These are phyloP conservation scores for Phataginus tricuspis DNA, from an alignment of 2,797 vertebrate species.

Conservation along the genomic window DNA sequence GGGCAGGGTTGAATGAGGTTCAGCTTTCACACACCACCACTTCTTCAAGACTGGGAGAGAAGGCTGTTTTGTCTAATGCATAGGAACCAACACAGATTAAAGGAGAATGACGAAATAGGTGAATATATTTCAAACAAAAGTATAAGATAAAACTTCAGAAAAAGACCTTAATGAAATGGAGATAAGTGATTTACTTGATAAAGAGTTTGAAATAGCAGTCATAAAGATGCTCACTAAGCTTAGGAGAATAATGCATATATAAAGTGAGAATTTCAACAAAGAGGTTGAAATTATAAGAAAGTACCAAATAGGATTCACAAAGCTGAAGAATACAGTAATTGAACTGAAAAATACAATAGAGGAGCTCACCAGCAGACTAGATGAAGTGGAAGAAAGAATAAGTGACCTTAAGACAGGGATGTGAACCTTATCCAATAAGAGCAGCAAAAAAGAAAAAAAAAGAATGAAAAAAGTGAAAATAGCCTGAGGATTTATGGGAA, in stretches of 20 bases:
- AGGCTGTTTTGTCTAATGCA: not conserved
- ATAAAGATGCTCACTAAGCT: not conserved
- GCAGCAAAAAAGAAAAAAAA: not conserved
- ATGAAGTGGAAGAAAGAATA: not conserved
- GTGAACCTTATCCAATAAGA: not conserved
- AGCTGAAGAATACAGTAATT: not conserved
- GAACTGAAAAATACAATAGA: not conserved
- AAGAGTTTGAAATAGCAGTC: not conserved
- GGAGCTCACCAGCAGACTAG: not conserved
- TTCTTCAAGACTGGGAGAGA: not conserved
- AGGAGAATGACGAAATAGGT: not conserved
- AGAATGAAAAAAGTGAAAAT: not conserved
- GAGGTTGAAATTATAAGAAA: not conserved
- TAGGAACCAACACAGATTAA: not conserved
- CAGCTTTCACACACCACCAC: not conserved
- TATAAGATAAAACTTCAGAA: not conserved
- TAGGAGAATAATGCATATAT: not conserved
- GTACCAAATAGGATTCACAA: not conserved
- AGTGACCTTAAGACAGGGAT: not conserved
- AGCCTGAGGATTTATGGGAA: not conserved
- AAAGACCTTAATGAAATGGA: not conserved
- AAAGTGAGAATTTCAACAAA: not conserved
- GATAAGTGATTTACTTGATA: not conserved
- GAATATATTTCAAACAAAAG: not conserved
- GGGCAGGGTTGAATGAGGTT: not conserved